Base-by-base conservation (phyloP, 2,888 invertebrate species). In the Lochmaea crataegi region DNA sequence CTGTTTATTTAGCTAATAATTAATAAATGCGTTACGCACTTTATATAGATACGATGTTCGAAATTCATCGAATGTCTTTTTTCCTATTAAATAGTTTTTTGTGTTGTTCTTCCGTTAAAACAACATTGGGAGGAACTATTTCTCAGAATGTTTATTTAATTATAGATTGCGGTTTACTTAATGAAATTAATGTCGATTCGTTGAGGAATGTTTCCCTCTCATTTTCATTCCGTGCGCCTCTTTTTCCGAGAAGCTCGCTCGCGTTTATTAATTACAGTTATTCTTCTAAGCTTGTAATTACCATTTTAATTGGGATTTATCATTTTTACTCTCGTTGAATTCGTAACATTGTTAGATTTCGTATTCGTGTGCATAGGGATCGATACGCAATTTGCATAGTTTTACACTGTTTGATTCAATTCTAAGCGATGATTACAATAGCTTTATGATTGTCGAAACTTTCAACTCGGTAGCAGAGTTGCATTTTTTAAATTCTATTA, bases 71-170 rank as follows among this genome's bases (percentile, higher is more conserved):
- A n/a, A n/a, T n/a, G n/a, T n/a, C n/a, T n/a, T n/a, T n/a, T n/a
- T n/a, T n/a, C n/a, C n/a, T n/a, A n/a, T n/a, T n/a, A n/a, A n/a
- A n/a, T n/a, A n/a, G n/a, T n/a, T n/a, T n/a, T n/a, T n/a, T n/a
- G n/a, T n/a, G n/a, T n/a, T n/a, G 22, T 22, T 61, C 53, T 68
- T 45, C 68, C 51, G 58, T 71, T 64, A 63, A 63, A 42, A 45
- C 38, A 38, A 58, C 64, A 68, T 72, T 72, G 45, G 65, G 69
- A 66, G 71, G 68, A 70, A 73, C 68, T 22, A 78, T 77, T 78
- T 76, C 73, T 80, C 76, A 76, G 68, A 77, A 73, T 77, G 74
- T 77, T 79, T 77, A 79, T 79, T 80, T 78, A 80, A 79, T 79
- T 77, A 79, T 75, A 77, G 76, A 79, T 76, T 77, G 78, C 73